phyloP scores from a whole-genome alignment of 1,140 invertebrate species.

The Steinernema feltiae region DNA sequence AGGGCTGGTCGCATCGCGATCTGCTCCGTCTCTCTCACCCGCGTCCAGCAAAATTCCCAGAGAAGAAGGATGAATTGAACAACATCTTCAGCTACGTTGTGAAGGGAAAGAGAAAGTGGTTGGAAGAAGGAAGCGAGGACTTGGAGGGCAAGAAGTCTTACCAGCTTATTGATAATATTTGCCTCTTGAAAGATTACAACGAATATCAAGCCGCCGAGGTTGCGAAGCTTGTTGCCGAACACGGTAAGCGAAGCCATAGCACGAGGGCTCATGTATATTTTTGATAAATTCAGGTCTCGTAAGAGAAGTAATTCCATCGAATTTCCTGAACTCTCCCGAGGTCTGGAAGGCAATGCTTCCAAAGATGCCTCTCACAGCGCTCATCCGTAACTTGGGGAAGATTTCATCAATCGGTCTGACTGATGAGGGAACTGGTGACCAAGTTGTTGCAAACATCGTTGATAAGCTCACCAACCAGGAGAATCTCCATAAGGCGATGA shows the following conservation, averaged over 20 bases:
- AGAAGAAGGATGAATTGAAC: constrained; percentile 38
- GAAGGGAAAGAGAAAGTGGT: constrained; percentile 32
- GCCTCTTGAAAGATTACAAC: constrained; percentile 24
- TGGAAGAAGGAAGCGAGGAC: constrained; percentile 11
- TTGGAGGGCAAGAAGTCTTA: constrained; percentile 8
- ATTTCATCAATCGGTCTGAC: constrained; percentile 63
- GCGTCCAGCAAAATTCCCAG: not conserved
- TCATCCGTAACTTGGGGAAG: constrained; percentile 66
- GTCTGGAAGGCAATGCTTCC: constrained; percentile 67
- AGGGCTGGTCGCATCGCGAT: constrained; percentile 69
- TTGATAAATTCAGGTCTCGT: constrained; percentile 42
- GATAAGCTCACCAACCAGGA: constrained; percentile 60
- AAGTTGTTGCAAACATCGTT: too few species aligned
- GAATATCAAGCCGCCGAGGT: constrained; percentile 56
- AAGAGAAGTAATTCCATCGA: constrained; percentile 66
- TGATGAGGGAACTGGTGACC: not conserved
- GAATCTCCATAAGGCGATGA: constrained; percentile 60
- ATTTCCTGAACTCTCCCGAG: constrained; percentile 65
- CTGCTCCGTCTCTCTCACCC: constrained; percentile 67
- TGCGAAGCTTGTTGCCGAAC: constrained; percentile 61
- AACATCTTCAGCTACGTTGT: constrained; percentile 47
- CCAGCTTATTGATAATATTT: not conserved
- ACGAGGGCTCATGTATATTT: too few species aligned
- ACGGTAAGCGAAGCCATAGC: not conserved
- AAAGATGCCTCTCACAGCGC: constrained; percentile 63